Percentiles rank a stretch among this genome's conserved stretches.
Conservation (phyloP, 2,113 vertebrate species). For the Xyrauchen texanus region DNA sequence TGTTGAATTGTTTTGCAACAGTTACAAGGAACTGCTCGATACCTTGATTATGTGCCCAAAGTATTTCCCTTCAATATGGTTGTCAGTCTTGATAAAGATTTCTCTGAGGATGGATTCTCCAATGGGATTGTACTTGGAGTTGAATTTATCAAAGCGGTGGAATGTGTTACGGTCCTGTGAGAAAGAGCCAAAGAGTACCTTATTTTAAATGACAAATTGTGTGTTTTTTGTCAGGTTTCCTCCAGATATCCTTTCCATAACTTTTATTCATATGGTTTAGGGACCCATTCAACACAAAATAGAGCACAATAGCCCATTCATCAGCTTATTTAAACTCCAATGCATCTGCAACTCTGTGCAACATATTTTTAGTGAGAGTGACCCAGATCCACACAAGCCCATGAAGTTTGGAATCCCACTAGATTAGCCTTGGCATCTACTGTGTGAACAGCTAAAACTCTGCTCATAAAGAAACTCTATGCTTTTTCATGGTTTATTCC, state of each 20-base stretch:
- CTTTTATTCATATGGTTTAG: too few relatives aligned
- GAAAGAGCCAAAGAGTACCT: not conserved
- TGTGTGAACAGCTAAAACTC: not conserved
- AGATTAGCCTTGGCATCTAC: not conserved
- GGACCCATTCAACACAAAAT: not conserved
- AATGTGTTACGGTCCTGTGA: conserved; percentile 94
- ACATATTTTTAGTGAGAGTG: conserved; percentile 12
- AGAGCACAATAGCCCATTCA: conserved; percentile 28
- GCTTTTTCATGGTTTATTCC: not conserved
- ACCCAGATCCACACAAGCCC: conserved; percentile 5
- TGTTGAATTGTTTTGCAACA: not conserved
- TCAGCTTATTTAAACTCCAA: not conserved
- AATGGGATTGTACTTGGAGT: conserved; percentile 96
- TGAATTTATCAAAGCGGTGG: conserved; percentile 99
- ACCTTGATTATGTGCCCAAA: conserved; percentile 97
- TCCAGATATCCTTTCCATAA: not conserved
- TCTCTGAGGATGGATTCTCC: conserved; percentile 93
- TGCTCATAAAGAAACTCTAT: not conserved
- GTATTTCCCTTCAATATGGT: conserved; percentile 89
- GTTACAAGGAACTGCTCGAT: conserved; percentile 1
- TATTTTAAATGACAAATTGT: not conserved
- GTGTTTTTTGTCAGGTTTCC: not conserved
- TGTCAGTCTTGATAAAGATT: conserved; percentile 98
- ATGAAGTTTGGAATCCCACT: conserved; percentile 6
- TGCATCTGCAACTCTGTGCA: conserved; percentile 10